phyloP scores from a whole-genome alignment of 2,888 invertebrate species.

The Rosalia funebris region DNA sequence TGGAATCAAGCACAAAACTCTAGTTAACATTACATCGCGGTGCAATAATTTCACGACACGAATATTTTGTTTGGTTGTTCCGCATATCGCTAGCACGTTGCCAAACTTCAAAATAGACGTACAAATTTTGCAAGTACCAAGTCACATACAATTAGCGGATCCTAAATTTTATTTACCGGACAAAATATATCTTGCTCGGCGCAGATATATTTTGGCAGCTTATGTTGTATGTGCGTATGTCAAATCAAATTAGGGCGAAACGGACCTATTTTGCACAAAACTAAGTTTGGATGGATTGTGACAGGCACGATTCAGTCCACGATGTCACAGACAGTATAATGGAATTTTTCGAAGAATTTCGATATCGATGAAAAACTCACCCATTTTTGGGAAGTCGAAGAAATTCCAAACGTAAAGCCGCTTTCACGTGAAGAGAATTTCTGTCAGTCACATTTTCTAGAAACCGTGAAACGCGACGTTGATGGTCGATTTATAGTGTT shows the following conservation, averaged over 20 bases:
- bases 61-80: constrained; percentile 30
- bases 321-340: background rate
- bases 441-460: constrained; percentile 17
- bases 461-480: constrained; percentile 4
- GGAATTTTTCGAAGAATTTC: background rate
- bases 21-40: constrained; percentile 12
- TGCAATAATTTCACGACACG: constrained; percentile 5
- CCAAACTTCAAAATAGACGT: constrained; percentile 26
- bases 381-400: constrained; percentile 9
- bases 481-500: constrained; percentile 27
- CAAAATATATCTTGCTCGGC: constrained; percentile 33
- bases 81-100: constrained; percentile 24
- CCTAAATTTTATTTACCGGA: constrained; percentile 26
- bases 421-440: constrained; percentile 10
- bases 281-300: constrained; percentile 35
- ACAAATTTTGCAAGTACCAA: constrained; percentile 23
- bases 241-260: constrained; percentile 24
- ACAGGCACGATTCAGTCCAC: constrained; percentile 9
- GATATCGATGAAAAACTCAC: constrained; percentile 3
- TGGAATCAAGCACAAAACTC: background rate
- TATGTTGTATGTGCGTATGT: constrained; percentile 27
- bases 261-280: constrained; percentile 35
- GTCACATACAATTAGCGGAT: constrained; percentile 32
- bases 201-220: constrained; percentile 32
- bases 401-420: constrained; percentile 6